Conservation (phyloP, 1,140 invertebrate species). For the Condylostylus longicornis region DNA sequence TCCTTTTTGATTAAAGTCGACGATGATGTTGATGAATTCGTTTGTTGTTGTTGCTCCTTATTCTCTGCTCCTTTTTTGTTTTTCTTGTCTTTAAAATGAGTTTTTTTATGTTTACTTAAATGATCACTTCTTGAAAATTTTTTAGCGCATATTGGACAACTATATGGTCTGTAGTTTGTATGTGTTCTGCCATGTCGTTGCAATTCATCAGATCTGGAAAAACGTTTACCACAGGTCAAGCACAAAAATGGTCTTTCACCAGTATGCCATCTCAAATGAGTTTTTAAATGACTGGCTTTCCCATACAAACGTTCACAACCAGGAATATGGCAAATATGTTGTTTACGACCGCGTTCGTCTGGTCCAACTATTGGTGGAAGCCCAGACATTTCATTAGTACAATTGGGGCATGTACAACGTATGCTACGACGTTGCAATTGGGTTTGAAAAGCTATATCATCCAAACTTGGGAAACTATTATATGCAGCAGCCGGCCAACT, state of each 20-base stretch:
- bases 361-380: slow-evolving; percentile 40
- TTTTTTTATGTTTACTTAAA: slow-evolving; percentile 68
- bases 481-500: slow-evolving; percentile 27
- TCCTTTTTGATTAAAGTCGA: too few relatives aligned
- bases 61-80: slow-evolving; percentile 26
- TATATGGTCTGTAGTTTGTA: slow-evolving; percentile 68
- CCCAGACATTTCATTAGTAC: slow-evolving; percentile 47
- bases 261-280: slow-evolving; percentile 71
- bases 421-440: slow-evolving; percentile 35
- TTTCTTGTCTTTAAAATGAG: slow-evolving; percentile 41
- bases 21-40: too few relatives aligned
- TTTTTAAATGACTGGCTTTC: slow-evolving; percentile 80
- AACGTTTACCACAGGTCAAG: slow-evolving; percentile 67
- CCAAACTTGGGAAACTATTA: slow-evolving; percentile 23
- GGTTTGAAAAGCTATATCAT: slow-evolving; percentile 28
- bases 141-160: slow-evolving; percentile 57
- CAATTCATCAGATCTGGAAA: slow-evolving; percentile 78
- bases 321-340: slow-evolving; percentile 79
- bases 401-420: slow-evolving; percentile 56
- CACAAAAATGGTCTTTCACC: slow-evolving; percentile 64
- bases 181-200: slow-evolving; percentile 68
- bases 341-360: slow-evolving; percentile 46
- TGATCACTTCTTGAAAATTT: slow-evolving; percentile 74
- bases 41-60: slow-evolving; percentile 14
- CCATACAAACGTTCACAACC: slow-evolving; percentile 86